Evolutionary conservation across 2,797 vertebrate genomes (phyloP), one percentile per base, ranked within the genome.

Genomic region (Myotis findleyi): DNA sequence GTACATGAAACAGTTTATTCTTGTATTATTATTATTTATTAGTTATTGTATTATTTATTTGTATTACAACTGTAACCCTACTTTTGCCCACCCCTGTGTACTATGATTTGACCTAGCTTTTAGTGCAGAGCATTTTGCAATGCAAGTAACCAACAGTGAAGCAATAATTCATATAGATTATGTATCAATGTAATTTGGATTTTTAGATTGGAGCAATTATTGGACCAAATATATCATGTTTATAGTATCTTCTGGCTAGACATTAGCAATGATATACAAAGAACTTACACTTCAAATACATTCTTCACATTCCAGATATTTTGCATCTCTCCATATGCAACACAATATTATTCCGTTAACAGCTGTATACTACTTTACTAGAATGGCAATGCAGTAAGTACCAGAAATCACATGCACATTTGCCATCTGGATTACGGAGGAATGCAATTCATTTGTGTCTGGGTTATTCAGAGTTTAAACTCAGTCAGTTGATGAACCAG

Each of bases 381-480:
- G 93, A 96, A 97, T 47, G 66, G 80, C 51, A 88, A 25, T 64
- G 69, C 59, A 96, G 57, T 81, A 79, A 72, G 59, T 79, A 95
- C 47, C 73, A 97, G 89, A 97, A 93, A 89, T 88, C 81, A 96
- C 64, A 96, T 89, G 95, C 16, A 77, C 23, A 93, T 97, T 97
- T 96, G 73, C 96, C 95, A 51, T 89, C 68, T 93, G 75, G 81
- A 96, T 66, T 97, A 92, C 91, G 69, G 81, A 95, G 95, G 33
- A 96, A 95, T 93, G 75, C 76, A 49, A 94, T 94, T 96, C 96
- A 89, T 94, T 38, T 6, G 8, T n/a, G 33, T 96, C 94, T 95
- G 62, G 86, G 96, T 96, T 96, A 98, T 91, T 13, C 72, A 68
- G 91, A 96, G 91, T 97, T 89, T 97, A 95, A 94, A 95, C 75